phyloP scores from a whole-genome alignment of 2,797 vertebrate species.

The Xiphorhynchus erythropygius region DNA sequence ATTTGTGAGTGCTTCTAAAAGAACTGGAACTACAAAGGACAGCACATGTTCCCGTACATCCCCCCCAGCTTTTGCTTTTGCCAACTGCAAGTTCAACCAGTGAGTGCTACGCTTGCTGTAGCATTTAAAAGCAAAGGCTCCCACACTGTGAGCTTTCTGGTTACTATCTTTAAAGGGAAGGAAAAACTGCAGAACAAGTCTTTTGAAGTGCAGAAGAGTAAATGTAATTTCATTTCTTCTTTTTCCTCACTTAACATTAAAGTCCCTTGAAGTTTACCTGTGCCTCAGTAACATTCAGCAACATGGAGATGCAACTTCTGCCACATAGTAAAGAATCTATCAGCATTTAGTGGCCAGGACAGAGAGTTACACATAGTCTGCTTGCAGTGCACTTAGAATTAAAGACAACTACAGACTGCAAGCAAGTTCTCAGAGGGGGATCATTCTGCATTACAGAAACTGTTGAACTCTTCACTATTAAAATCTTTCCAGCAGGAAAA shows the following conservation, averaged over 20 bases:
- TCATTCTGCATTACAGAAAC: not conserved
- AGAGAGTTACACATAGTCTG: not conserved
- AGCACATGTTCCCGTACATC: constrained; percentile 63
- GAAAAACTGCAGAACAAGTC: constrained; percentile 18
- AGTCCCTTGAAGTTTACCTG: not conserved
- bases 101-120: not conserved
- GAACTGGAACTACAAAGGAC: constrained; percentile 65
- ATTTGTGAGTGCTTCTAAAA: constrained; percentile 71
- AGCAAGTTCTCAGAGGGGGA: not conserved
- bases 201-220: constrained; percentile 39
- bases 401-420: not conserved
- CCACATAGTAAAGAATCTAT: not conserved
- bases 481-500: not conserved
- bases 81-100: constrained; percentile 57
- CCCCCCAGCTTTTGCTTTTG: constrained; percentile 44
- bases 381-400: not conserved
- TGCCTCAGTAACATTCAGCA: not conserved
- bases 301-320: not conserved
- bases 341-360: not conserved
- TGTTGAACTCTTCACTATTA: not conserved
- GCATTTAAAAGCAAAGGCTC: constrained; percentile 38
- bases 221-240: not conserved
- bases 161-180: constrained; percentile 9
- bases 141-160: not conserved
- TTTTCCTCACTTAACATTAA: not conserved